A percentile compares a stretch with the other conserved stretches of the same genome.
These are phyloP conservation scores for Scalopus aquaticus DNA, from an alignment of 2,113 vertebrate genomes.

Conservation along the genomic window DNA sequence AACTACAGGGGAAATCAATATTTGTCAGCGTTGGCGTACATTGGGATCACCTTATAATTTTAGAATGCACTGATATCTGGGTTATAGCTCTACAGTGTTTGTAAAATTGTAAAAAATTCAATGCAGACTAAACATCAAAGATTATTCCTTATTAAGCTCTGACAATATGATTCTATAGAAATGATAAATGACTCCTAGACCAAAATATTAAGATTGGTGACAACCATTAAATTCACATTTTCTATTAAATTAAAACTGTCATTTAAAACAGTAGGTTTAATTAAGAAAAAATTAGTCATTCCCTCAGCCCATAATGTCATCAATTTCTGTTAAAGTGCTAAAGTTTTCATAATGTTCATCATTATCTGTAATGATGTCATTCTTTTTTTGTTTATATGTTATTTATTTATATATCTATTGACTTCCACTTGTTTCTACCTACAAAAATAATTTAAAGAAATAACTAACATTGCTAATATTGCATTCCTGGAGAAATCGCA, in stretches of 20 bases:
- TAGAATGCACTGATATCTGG: neutral
- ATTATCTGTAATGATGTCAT: neutral
- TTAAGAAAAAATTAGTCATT: neutral
- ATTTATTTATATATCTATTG: neutral
- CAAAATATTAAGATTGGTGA: neutral
- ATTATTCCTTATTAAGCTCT: neutral
- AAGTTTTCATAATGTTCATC: neutral
- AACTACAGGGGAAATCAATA: neutral
- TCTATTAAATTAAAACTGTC: neutral
- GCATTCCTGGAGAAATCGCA: accelerated
- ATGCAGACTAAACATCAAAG: neutral
- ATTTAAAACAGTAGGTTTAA: neutral
- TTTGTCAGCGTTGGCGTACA: neutral
- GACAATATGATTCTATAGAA: neutral
- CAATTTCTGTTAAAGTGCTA: neutral
- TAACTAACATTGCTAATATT: accelerated
- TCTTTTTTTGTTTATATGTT: neutral
- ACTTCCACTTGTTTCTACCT: neutral
- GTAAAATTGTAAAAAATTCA: neutral
- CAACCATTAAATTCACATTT: neutral
- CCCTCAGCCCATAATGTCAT: neutral
- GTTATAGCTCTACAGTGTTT: neutral
- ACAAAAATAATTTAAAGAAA: neutral
- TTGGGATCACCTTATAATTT: neutral
- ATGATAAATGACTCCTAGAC: neutral